A percentile compares a stretch with the other conserved stretches of the same genome.
These are phyloP conservation scores for Parazoanthus atlanticus DNA, from an alignment of 92 coral and sea anemone species.

Conservation along the genomic window DNA sequence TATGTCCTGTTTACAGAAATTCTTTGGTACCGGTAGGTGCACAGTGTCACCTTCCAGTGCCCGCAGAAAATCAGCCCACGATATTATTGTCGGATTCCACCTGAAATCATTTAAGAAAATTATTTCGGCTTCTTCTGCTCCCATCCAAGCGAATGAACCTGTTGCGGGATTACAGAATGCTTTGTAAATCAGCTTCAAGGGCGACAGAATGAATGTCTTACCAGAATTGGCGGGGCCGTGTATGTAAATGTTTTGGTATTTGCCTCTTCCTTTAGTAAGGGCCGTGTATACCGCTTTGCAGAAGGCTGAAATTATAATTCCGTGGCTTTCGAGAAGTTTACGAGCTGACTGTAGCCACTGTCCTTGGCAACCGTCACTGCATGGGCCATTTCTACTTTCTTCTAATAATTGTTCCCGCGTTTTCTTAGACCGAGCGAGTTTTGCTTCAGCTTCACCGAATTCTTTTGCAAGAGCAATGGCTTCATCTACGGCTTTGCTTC, in stretches of 20 bases:
- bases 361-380: neutral
- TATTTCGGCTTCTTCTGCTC: conserved; percentile 64
- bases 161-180: conserved; percentile 51
- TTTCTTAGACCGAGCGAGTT: neutral
- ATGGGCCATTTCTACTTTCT: neutral
- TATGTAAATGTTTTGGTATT: conserved; percentile 42
- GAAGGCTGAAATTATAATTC: neutral
- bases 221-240: conserved; percentile 51
- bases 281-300: conserved; percentile 37
- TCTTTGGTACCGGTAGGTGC: conserved; percentile 58
- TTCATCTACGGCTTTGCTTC: neutral
- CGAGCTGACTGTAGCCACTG: neutral
- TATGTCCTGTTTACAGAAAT: conserved; percentile 50
- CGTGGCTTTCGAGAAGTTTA: neutral
- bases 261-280: conserved; percentile 43
- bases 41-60: conserved; percentile 63
- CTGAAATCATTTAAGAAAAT: conserved; percentile 61
- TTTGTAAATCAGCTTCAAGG: conserved; percentile 43
- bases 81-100: conserved; percentile 61
- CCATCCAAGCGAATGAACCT: conserved; percentile 65
- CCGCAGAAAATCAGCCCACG: conserved; percentile 60
- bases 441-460: too few species aligned
- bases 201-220: conserved; percentile 51
- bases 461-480: neutral
- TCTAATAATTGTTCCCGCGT: neutral